Base-by-base conservation (phyloP, 2,888 invertebrate genomes). In the Laothoe populi region DNA sequence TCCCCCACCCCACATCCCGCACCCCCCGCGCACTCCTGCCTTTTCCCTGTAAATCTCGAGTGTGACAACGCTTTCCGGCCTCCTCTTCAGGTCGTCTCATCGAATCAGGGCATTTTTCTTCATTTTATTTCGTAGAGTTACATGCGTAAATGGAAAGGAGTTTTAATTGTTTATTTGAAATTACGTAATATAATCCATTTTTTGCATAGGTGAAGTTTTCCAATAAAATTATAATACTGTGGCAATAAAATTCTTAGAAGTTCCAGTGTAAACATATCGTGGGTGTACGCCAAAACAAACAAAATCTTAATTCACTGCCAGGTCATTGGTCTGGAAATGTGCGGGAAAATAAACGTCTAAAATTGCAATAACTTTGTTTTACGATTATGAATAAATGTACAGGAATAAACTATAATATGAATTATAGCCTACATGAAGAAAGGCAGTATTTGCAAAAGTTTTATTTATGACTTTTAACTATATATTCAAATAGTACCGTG, bases 1-100 rank as follows among this genome's bases (percentile, higher is more conserved):
- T 63, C 76, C 76, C 74, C 74, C 74, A 72, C 74, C 69, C 73
- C 71, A 70, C 77, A 69, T 71, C 73, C 69, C 75, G 53, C 73
- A 66, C 74, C 74, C n/a, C 75, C 69, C 73, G 66, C 71, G 71
- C 77, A 70, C 72, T 73, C 70, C 74, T 74, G 70, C 79, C 75
- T 79, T 78, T 80, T 78, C 78, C 78, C 79, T 83, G 84, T 82
- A 86, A 85, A 86, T 84, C 85, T 87, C 81, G 79, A 88, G 84
- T 84, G 78, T 84, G 83, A 84, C 83, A 84, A 86, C 82, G 84
- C 79, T 83, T 79, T 78, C 76, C 72, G 70, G 72, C 75, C 71
- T 76, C 77, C 78, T 74, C 72, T 68, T 79, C 78, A 82, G 79
- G 77, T 79, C 76, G 75, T 78, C 75, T 79, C 73, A 70, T 70